Conservation (phyloP, 2,888 invertebrate genomes). For the Zeuzera pyrina region DNA sequence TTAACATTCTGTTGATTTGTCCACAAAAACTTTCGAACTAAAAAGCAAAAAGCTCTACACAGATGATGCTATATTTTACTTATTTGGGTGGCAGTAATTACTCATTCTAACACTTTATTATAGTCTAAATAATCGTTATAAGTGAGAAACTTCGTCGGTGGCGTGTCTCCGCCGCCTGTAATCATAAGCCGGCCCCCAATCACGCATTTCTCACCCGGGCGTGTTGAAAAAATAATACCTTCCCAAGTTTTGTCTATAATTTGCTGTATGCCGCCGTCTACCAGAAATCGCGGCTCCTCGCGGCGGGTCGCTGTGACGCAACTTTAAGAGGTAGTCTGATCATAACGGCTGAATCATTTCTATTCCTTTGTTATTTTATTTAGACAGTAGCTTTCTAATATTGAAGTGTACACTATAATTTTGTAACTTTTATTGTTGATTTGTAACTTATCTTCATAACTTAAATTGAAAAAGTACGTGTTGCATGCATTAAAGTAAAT, state of each 20-base stretch:
- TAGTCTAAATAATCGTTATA: conserved; percentile 62
- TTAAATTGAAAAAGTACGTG: conserved; percentile 5
- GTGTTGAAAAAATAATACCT: conserved; percentile 72
- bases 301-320: conserved; percentile 11
- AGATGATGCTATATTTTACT: not conserved
- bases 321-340: too few relatives aligned
- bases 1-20: not conserved
- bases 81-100: conserved; percentile 58
- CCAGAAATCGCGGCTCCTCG: conserved; percentile 18
- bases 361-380: conserved; percentile 43
- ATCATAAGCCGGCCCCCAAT: conserved; percentile 65
- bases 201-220: conserved; percentile 70
- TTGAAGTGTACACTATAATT: conserved; percentile 9
- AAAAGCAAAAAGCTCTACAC: not conserved
- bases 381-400: conserved; percentile 53
- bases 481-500: too few relatives aligned
- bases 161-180: conserved; percentile 62
- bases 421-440: too few relatives aligned
- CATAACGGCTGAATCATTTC: conserved; percentile 37
- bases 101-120: conserved; percentile 64
- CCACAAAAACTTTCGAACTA: not conserved
- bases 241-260: conserved; percentile 68
- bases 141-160: conserved; percentile 58
- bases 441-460: not conserved
- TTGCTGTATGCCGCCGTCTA: conserved; percentile 56